A percentile compares a stretch with the other conserved stretches of the same genome.
Evolutionary conservation across 1,140 invertebrate species (phyloP).

Genomic region (Calosoma granatense): DNA sequence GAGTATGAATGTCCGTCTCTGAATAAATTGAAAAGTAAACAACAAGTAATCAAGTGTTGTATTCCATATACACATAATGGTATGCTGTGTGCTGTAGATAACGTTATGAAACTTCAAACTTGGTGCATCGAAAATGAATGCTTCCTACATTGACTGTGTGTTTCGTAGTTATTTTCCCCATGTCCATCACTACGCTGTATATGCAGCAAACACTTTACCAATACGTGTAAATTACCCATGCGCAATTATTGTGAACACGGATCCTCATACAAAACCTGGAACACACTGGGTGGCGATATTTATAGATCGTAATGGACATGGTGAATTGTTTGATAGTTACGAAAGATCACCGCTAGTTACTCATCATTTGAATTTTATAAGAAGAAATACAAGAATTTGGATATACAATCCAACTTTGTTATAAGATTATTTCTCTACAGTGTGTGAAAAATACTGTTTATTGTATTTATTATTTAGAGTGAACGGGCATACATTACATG

Average conservation of each 20-base stretch:
- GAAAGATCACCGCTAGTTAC: background rate
- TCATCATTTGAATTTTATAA: conserved; percentile 9
- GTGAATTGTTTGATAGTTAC: conserved; percentile 11
- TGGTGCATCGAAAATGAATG: conserved; percentile 15
- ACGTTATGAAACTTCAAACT: no score
- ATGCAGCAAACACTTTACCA: background rate
- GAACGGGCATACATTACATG: background rate
- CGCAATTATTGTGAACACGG: conserved; percentile 7
- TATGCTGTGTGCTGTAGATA: no score
- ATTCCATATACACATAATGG: no score
- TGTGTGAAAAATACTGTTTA: conserved; percentile 10
- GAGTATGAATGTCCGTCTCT: no score
- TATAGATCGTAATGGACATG: conserved; percentile 2
- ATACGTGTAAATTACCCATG: background rate
- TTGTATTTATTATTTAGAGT: conserved; percentile 11
- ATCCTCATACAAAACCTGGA: background rate
- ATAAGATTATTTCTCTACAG: background rate
- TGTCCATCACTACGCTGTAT: background rate
- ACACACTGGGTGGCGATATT: background rate
- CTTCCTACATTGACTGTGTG: background rate
- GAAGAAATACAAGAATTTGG: background rate
- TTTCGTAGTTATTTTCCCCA: background rate
- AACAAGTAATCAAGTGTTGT: no score
- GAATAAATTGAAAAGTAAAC: no score
- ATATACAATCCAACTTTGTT: background rate